A percentile compares a stretch with the other conserved stretches of the same genome.
These are phyloP conservation scores for Tauraco erythrolophus DNA, from an alignment of 2,113 vertebrate species.

Conservation along the genomic window DNA sequence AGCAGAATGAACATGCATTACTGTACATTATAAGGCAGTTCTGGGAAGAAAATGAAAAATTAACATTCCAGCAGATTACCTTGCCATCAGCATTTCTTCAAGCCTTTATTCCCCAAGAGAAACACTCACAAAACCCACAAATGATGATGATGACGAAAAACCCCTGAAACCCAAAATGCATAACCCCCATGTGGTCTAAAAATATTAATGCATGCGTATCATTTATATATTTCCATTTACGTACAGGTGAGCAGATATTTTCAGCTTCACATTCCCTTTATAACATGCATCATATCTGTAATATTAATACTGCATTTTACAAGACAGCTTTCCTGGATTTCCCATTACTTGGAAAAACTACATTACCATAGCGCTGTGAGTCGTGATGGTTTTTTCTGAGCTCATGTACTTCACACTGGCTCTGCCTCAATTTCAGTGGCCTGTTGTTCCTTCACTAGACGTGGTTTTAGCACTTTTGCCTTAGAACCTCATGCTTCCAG, in stretches of 20 bases:
- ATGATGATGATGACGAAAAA: neutral
- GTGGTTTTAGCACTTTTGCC: rapidly evolving
- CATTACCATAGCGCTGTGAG: rapidly evolving
- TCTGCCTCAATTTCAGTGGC: neutral
- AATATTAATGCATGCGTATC: neutral
- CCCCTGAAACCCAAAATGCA: neutral
- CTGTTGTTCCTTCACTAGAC: neutral
- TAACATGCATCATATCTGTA: neutral
- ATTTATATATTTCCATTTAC: neutral
- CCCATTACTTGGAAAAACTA: neutral
- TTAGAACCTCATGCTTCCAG: neutral
- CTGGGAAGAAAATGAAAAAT: neutral
- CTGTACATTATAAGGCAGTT: neutral
- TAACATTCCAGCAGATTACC: neutral
- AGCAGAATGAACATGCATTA: conserved; percentile 5
- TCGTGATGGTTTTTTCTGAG: rapidly evolving
- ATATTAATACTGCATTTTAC: neutral
- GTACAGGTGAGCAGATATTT: neutral
- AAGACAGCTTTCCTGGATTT: neutral
- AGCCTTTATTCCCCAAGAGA: conserved; percentile 10
- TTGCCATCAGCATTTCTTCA: neutral
- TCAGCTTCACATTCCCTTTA: neutral
- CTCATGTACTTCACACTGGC: rapidly evolving
- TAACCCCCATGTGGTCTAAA: neutral
- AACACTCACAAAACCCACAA: neutral